Base-by-base conservation (phyloP, 2,888 invertebrate species). In the Isotomurus palustris region DNA sequence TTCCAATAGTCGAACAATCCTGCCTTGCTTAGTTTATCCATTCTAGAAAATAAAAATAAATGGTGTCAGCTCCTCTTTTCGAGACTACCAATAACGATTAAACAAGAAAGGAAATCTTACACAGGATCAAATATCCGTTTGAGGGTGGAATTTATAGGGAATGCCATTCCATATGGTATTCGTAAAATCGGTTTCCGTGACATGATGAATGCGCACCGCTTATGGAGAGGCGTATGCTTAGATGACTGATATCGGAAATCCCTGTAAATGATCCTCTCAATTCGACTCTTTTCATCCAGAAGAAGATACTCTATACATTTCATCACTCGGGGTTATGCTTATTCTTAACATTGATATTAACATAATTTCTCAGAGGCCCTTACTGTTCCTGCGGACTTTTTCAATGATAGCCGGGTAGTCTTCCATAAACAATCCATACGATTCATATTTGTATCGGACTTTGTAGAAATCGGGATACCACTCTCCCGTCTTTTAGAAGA, bases 151-250 rank as follows among this genome's bases (percentile, higher is more conserved):
- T 81, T 78, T 3, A 75, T 76, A 0, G 83, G 83, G 73, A 84
- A 91, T 0, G 83, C 87, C 71, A 91, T 90, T 0, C 85, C 85
- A 58, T 88, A 81, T 22, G 82, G 80, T 64, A 81, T 81, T 36
- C 78, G 80, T 71, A 86, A 79, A 64, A 88, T 84, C 0, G 83
- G 76, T 44, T 83, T 80, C 19, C 84, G 84, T 6, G 87, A 86
- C 51, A 87, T 81, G 0, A 90, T 90, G 72, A 84, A 89, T 0
- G 85, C 84, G 72, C 91, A 91, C 51, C 87, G 80, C 0, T 83
- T 75, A 12, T 78, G 77, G 72, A 88, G 87, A 1, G 78, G 78
- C 0, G 80, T 73, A 0, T 77, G 78, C 63, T 80, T 76, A 27
- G 78, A 70, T 0, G 83, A 64, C 53, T 66, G 64, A 25, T 19